phyloP scores from a whole-genome alignment of 2,888 invertebrate species.

The Drosophila picticornis region DNA sequence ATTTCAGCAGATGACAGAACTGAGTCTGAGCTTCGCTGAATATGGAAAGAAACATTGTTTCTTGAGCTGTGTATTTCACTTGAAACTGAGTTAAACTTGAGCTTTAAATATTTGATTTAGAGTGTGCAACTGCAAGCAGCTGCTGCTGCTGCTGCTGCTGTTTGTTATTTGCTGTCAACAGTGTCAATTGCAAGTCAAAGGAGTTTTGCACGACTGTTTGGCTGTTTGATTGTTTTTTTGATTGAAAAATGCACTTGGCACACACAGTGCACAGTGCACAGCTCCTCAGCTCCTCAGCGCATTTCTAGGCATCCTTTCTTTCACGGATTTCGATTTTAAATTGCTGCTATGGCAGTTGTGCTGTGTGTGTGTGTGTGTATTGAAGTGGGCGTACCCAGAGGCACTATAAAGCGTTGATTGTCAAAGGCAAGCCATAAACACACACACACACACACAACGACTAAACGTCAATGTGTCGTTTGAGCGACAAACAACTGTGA shows the following conservation, averaged over 20 bases:
- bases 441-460: slow-evolving; percentile 3
- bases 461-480: slow-evolving; percentile 46
- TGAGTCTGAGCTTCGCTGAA: background rate
- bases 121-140: slow-evolving; percentile 4
- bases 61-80: slow-evolving; percentile 2
- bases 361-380: slow-evolving; percentile 16
- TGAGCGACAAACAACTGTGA: slow-evolving; percentile 61
- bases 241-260: slow-evolving; percentile 46
- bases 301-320: background rate
- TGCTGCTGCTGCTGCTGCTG: slow-evolving; percentile 10
- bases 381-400: slow-evolving; percentile 35
- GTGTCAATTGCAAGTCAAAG: slow-evolving; percentile 21
- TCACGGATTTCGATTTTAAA: background rate
- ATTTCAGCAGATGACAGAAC: background rate
- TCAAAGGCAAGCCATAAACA: slow-evolving; percentile 35
- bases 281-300: background rate
- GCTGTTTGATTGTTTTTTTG: slow-evolving; percentile 19
- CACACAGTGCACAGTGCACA: background rate
- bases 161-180: slow-evolving; percentile 18
- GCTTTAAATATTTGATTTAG: slow-evolving; percentile 46
- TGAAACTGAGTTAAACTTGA: background rate
- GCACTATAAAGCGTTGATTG: slow-evolving; percentile 52
- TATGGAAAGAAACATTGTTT: slow-evolving; percentile 11
- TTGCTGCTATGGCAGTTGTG: slow-evolving; percentile 8
- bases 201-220: slow-evolving; percentile 25